Base-by-base conservation (phyloP, 2,797 vertebrate genomes). In the Orientallactaga sibirica region DNA sequence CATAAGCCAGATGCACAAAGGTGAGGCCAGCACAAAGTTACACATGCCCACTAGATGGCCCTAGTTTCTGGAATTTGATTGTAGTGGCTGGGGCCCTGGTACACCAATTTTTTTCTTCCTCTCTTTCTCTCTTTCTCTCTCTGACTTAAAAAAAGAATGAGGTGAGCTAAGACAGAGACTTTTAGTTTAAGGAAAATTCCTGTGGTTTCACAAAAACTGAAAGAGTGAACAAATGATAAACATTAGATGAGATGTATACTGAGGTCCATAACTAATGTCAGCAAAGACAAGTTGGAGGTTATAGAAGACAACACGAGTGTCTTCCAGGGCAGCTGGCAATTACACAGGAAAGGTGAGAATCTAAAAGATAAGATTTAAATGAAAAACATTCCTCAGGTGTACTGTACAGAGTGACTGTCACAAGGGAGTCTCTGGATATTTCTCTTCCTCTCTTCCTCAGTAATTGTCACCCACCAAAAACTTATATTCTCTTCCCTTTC, bases 401-500 rank as follows among this genome's bases (percentile, higher is more conserved):
- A 87, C 9, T 70, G 27, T 14, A 52, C 8, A 80, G 7, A 37
- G 16, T 91, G 55, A 79, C 16, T 52, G 3, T 52, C 66, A 15
- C 18, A 82, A 73, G 88, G 41, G 16, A 79, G 29, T 37, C 41
- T 80, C 43, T 74, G 0, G 64, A 61, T 83, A 80, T n/a, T 37
- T 48, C 48, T 70, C 83, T 9, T 76, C 15, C 78, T 90, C 15
- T 71, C 33, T 29, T 95, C 19, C n/a, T 93, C 58, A 43, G 29
- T 94, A 84, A 94, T 9, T 67, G 33, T 78, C 37, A 88, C 8
- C 33, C 41, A 37, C 9, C 58, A 66, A 88, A 93, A 66, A 37
- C 37, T 71, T 27, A 66, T 71, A 92, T n/a, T 52, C 0, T 3
- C 55, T 85, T 68, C 1, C 9, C 2, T 82, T 22, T 55, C 27